phyloP scores from a whole-genome alignment of 30 jellyfish, hydroid and myxozoan species.

The Mastigias papua region DNA sequence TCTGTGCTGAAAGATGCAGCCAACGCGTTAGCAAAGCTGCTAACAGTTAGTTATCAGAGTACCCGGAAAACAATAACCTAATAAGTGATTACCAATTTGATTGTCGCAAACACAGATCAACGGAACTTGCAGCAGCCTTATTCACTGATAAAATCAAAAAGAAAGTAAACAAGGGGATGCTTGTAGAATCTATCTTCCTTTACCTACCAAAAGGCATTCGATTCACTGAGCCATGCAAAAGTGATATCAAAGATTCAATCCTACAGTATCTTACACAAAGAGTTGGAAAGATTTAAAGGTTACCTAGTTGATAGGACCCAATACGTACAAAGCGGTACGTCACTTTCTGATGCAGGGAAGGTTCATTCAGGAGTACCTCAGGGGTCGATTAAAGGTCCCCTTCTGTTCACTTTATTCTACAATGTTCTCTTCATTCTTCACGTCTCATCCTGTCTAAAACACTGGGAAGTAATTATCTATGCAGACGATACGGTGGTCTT shows the following conservation, averaged over 20 bases:
- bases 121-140: too few relatives aligned
- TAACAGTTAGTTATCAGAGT: not conserved
- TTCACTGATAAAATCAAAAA: too few relatives aligned
- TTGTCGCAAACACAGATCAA: too few relatives aligned
- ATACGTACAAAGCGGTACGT: not conserved
- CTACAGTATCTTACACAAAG: too few relatives aligned
- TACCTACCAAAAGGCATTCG: conserved; percentile 7
- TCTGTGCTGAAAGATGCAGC: conserved; percentile 48
- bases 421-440: too few relatives aligned
- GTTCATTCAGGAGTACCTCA: not conserved
- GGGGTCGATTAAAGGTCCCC: not conserved
- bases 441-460: not conserved
- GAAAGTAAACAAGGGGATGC: not conserved
- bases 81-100: conserved; percentile 9
- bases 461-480: not conserved
- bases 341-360: not conserved
- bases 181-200: not conserved
- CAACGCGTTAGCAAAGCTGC: conserved; percentile 15
- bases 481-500: not conserved
- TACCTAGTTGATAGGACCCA: not conserved
- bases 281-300: not conserved
- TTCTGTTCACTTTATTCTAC: not conserved
- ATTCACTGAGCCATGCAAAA: not conserved
- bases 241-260: too few relatives aligned
- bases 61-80: conserved; percentile 8